A percentile compares a stretch with the other conserved stretches of the same genome.
phyloP scores from a whole-genome alignment of 2,113 vertebrate species.

The Grallaria varia region DNA sequence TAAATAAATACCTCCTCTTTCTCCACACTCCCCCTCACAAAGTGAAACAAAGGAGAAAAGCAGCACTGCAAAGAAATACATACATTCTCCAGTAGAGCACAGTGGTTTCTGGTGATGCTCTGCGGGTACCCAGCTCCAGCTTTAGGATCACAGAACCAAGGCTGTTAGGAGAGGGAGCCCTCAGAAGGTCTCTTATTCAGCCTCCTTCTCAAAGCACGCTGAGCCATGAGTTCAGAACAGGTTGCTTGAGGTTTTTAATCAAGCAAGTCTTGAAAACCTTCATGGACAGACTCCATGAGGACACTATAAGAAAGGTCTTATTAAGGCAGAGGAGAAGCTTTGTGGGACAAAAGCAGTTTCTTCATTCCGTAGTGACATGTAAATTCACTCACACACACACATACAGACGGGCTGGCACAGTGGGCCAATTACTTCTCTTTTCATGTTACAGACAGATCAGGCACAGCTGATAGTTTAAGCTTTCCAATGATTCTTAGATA shows the following conservation, averaged over 20 bases:
- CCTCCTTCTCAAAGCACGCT: not conserved
- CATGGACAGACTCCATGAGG: not conserved
- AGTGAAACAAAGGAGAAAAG: not conserved
- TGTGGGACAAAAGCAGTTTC: not conserved
- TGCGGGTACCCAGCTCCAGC: not conserved
- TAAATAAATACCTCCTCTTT: not conserved
- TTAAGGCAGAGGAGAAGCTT: not conserved
- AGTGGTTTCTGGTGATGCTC: not conserved
- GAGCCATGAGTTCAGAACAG: not conserved
- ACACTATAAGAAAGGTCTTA: not conserved
- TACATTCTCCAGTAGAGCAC: not conserved
- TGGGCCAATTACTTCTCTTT: not conserved
- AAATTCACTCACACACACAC: not conserved
- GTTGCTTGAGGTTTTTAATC: not conserved
- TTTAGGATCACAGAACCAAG: not conserved
- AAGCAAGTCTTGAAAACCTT: not conserved
- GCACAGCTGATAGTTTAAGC: not conserved
- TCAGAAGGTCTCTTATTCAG: not conserved
- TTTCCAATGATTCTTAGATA: not conserved
- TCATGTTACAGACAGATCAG: not conserved
- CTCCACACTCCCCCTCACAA: accelerated
- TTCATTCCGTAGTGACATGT: not conserved
- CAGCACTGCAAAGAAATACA: not conserved
- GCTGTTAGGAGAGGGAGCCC: not conserved
- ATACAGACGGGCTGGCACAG: accelerated